Percentiles rank a stretch among this genome's conserved stretches.
phyloP scores from a whole-genome alignment of 2,888 invertebrate genomes.

The Coleophora deauratella region DNA sequence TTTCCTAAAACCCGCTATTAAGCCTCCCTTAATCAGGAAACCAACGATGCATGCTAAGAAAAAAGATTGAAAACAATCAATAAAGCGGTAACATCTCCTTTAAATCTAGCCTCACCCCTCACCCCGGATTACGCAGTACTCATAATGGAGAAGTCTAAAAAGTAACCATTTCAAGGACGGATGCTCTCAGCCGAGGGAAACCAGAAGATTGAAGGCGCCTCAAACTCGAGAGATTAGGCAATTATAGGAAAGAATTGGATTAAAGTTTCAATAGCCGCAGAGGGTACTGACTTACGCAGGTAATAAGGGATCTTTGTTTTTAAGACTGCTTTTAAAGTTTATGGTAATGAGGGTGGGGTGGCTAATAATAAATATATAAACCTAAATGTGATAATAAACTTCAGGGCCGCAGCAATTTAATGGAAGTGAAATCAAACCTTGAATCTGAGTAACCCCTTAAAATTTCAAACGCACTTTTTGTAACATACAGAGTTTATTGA shows the following conservation, averaged over 20 bases:
- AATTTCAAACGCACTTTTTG: too few species aligned
- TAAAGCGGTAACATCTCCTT: slow-evolving; percentile 27
- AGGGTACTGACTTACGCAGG: slow-evolving; percentile 7
- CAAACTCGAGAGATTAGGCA: slow-evolving; percentile 55
- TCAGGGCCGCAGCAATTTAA: too few species aligned
- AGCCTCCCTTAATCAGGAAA: slow-evolving; percentile 22
- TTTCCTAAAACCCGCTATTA: neutral
- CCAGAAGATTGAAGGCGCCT: slow-evolving; percentile 20
- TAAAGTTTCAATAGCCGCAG: slow-evolving; percentile 23
- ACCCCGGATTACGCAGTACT: slow-evolving; percentile 8
- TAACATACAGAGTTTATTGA: too few species aligned
- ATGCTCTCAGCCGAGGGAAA: slow-evolving; percentile 38
- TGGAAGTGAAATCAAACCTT: too few species aligned
- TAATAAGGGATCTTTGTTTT: neutral
- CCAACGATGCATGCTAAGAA: slow-evolving; percentile 39
- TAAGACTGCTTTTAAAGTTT: too few species aligned
- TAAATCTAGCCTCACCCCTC: slow-evolving; percentile 42
- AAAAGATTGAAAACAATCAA: slow-evolving; percentile 55
- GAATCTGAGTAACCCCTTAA: too few species aligned
- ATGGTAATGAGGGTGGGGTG: too few species aligned
- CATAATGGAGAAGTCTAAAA: slow-evolving; percentile 50
- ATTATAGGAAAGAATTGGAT: slow-evolving; percentile 55
- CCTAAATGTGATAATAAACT: too few species aligned
- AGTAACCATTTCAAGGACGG: slow-evolving; percentile 63
- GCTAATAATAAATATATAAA: too few species aligned